Base-by-base conservation (phyloP, 2,888 invertebrate genomes). In the Brassicogethes aeneus region DNA sequence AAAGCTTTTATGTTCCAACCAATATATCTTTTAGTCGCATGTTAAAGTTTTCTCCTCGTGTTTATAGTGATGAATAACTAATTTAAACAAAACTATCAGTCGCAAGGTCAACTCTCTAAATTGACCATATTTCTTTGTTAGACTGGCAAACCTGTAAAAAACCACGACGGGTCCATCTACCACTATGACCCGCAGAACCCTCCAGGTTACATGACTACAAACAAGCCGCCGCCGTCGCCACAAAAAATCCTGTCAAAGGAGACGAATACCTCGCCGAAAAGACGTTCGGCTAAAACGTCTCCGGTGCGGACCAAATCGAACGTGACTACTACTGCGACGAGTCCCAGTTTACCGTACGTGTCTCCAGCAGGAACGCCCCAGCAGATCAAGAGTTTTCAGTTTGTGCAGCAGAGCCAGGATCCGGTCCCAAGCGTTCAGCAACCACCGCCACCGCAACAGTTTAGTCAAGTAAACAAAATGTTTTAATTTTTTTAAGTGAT, bases 151-250 rank as follows among this genome's bases (percentile, higher is more conserved):
- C 82, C 87, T 0, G 75, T 82, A 35, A 79, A 79, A 34, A 88
- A 88, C 59, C 69, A 80, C 0, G 88, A 89, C 59, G 88, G 88
- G 12, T 73, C 77, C 1, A 65, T 85, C 12, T 89, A 89, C 64
- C 81, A 82, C 46, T 86, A 80, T 66, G 84, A 87, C 57, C 86
- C 87, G 0, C 69, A 73, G 30, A 79, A 82, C 60, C 81, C 80
- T 8, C 82, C 1, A 57, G 55, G n/a, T 48, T 63, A 29, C 44
- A 48, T 15, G 45, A 50, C 48, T 2, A 36, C 49, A 14, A 5
- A 34, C 3, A 55, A 55, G 43, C 48, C 52, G 12, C 48, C 50
- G 8, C 56, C 53, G 2, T 50, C 59, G 12, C 59, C 62, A 7
- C 49, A 50, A 15, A 57, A 59, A 43, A 48, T 47, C n/a, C 36